phyloP scores from a whole-genome alignment of 2,113 vertebrate species.

The Furnarius figulus region DNA sequence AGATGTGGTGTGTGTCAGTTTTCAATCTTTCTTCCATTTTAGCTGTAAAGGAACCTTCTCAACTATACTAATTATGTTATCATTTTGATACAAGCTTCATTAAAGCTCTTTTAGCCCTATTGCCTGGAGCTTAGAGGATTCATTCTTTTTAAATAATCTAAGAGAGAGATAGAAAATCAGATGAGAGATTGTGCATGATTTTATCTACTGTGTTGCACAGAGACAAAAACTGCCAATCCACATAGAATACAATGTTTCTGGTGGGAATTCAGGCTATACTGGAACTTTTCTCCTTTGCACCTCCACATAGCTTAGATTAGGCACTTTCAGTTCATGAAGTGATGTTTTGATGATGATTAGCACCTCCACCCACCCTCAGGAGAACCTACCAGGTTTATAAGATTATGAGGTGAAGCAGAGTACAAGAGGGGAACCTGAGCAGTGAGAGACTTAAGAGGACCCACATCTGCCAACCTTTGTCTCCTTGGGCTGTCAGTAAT shows the following conservation, averaged over 20 bases:
- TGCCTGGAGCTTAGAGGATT: background rate
- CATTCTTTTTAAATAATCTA: conserved; percentile 1
- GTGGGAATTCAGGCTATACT: background rate
- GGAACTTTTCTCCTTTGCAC: background rate
- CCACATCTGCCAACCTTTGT: background rate
- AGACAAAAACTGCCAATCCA: rapidly evolving
- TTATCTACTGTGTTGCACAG: background rate
- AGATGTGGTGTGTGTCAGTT: background rate
- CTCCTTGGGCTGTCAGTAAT: background rate
- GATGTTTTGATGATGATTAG: background rate
- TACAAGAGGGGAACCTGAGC: background rate
- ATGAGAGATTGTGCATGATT: background rate
- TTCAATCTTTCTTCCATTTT: background rate
- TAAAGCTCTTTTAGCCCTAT: background rate
- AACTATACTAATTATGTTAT: background rate
- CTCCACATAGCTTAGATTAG: background rate
- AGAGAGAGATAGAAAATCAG: background rate
- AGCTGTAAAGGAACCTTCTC: background rate
- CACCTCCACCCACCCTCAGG: background rate
- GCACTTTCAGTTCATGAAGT: background rate
- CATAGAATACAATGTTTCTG: background rate
- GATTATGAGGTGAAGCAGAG: background rate
- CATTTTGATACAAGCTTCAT: background rate
- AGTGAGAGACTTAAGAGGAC: background rate
- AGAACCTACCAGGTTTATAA: background rate